A percentile compares a stretch with the other conserved stretches of the same genome.
Evolutionary conservation across 2,113 vertebrate species (phyloP).

Genomic region (Rafetus swinhoei): DNA sequence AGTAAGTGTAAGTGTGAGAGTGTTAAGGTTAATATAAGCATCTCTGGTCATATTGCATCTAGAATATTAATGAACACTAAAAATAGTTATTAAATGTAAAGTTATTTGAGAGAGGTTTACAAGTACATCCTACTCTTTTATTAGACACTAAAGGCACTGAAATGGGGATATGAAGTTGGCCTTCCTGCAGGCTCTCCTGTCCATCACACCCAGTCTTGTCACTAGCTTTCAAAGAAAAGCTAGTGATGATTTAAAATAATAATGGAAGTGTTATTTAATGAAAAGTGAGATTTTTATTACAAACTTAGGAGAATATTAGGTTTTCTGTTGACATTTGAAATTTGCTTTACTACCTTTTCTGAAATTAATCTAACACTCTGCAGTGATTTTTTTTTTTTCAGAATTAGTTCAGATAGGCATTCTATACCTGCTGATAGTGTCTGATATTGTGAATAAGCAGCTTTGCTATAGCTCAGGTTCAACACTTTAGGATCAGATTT

Average conservation of each 20-base stretch:
- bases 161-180: background rate
- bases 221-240: background rate
- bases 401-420: too few relatives aligned
- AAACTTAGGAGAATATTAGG: background rate
- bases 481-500: background rate
- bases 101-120: background rate
- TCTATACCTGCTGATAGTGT: background rate
- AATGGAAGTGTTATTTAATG: background rate
- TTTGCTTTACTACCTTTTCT: background rate
- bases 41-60: background rate
- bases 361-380: rapidly evolving
- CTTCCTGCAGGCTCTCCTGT: background rate
- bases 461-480: background rate
- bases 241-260: background rate
- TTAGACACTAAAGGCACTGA: background rate
- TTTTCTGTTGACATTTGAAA: background rate
- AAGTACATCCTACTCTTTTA: background rate
- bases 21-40: background rate
- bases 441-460: rapidly evolving
- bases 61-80: background rate
- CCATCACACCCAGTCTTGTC: background rate
- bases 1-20: background rate
- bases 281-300: background rate
- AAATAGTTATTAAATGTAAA: background rate
- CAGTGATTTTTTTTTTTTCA: background rate